A percentile compares a stretch with the other conserved stretches of the same genome.
Conservation (phyloP, 2,888 invertebrate species). For the Zhuqinia jingwanae region DNA sequence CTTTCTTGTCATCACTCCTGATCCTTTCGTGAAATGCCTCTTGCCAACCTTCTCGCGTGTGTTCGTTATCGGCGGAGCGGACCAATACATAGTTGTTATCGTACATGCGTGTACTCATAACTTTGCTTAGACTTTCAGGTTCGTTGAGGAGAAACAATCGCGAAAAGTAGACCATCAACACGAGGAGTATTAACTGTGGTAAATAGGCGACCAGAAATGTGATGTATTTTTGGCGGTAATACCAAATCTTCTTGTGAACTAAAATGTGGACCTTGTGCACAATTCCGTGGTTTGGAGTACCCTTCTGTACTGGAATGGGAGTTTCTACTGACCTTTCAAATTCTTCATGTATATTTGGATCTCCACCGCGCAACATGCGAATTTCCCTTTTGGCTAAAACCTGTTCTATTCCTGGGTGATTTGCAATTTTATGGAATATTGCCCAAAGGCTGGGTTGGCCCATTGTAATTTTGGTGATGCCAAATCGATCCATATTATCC, state of each 20-base stretch:
- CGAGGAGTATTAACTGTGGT: slow-evolving; percentile 51
- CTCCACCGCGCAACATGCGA: neutral
- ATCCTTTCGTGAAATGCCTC: slow-evolving; percentile 37
- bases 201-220: slow-evolving; percentile 51
- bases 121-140: slow-evolving; percentile 54
- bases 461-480: slow-evolving; percentile 49
- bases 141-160: slow-evolving; percentile 36
- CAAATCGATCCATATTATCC: slow-evolving; percentile 40
- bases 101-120: slow-evolving; percentile 45
- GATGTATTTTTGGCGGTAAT: slow-evolving; percentile 65
- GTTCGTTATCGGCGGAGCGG: slow-evolving; percentile 59
- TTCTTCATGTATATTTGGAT: slow-evolving; percentile 30
- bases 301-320: slow-evolving; percentile 6
- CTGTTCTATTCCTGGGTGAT: slow-evolving; percentile 45
- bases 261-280: neutral
- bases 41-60: slow-evolving; percentile 40
- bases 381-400: slow-evolving; percentile 40
- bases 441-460: slow-evolving; percentile 61
- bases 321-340: slow-evolving; percentile 36
- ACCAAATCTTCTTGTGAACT: slow-evolving; percentile 59
- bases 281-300: neutral
- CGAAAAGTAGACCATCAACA: slow-evolving; percentile 11
- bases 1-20: neutral
- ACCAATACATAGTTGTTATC: slow-evolving; percentile 42
- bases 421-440: slow-evolving; percentile 57